Base-by-base conservation (phyloP, 2,888 invertebrate species). In the Drosophila koepferae region DNA sequence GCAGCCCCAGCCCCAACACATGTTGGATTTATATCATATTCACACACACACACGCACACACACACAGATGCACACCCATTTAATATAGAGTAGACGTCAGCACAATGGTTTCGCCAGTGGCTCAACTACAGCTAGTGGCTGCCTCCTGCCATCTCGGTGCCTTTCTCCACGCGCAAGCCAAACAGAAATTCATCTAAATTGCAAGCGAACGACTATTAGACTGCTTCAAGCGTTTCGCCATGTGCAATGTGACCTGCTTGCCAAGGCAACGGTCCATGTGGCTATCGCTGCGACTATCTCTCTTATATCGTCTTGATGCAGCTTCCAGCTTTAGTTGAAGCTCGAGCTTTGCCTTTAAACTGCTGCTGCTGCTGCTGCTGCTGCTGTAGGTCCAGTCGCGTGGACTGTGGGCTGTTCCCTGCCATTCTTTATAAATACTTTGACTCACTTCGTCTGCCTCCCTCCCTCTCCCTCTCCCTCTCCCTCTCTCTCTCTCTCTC, bases 141-240 rank as follows among this genome's bases (percentile, higher is more conserved):
- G 43, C 16, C 16, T 3, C 1, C 43, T 43, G 9, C 18, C 18
- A 10, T 1, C 40, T 18, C 28, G 2, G 23, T 23, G 34, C 18
- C 51, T 20, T 3, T 9, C n/a, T 1, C 16, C 44, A 18, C 28
- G 38, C 48, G 28, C 56, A 72, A 68, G 72, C 76, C 76, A 78
- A 72, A 76, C 58, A 76, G 58, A 80, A 80, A 80, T 75, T 72
- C 78, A 80, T 80, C 78, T 76, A 80, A 78, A 78, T 78, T 78
- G 78, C 77, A 80, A 62, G 76, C 72, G 51, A 77, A 78, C 76
- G 72, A 71, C 76, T 74, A 74, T 80, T 70, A 70, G 75, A 74
- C 63, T 63, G 74, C 74, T 63, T 46, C 49, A 63, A 77, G 77
- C 71, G 48, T 41, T 60, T 55, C 53, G 46, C 65, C 43, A 67